Conservation (phyloP, 2,888 invertebrate species). For the Aromia moschata region DNA sequence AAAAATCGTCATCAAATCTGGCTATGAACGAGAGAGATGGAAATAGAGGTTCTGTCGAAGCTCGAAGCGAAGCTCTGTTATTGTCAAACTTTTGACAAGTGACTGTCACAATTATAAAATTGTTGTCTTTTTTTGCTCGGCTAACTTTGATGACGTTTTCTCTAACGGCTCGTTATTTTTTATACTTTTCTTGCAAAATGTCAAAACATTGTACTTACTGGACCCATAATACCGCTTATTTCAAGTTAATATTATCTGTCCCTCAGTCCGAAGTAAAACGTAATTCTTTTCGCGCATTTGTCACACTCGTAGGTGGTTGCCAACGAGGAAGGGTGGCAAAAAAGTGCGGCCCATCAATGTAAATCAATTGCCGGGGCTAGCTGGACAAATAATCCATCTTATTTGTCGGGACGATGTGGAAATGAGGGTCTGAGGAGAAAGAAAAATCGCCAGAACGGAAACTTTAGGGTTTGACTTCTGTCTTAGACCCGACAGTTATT, state of each 20-base stretch:
- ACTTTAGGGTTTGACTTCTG: constrained; percentile 39
- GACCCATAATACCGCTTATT: background rate
- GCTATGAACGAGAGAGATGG: no score
- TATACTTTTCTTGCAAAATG: background rate
- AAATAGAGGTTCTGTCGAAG: no score
- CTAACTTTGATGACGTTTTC: no score
- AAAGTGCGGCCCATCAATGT: constrained; percentile 57
- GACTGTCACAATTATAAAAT: no score
- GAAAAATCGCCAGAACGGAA: constrained; percentile 55
- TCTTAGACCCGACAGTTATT: constrained; percentile 32
- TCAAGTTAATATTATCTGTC: background rate
- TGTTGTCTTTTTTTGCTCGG: no score
- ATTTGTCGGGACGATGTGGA: constrained; percentile 61
- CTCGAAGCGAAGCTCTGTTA: no score
- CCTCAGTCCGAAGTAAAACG: constrained; percentile 19
- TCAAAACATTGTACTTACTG: background rate
- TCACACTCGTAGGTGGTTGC: no score
- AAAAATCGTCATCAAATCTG: no score
- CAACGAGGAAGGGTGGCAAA: constrained; percentile 41
- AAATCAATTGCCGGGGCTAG: constrained; percentile 61
- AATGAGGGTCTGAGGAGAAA: constrained; percentile 57
- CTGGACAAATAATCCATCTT: constrained; percentile 62
- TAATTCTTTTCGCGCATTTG: no score
- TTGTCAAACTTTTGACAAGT: no score
- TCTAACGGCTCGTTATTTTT: no score